Evolutionary conservation across 2,797 vertebrate species (phyloP).

Genomic region (Molossus molossus): DNA sequence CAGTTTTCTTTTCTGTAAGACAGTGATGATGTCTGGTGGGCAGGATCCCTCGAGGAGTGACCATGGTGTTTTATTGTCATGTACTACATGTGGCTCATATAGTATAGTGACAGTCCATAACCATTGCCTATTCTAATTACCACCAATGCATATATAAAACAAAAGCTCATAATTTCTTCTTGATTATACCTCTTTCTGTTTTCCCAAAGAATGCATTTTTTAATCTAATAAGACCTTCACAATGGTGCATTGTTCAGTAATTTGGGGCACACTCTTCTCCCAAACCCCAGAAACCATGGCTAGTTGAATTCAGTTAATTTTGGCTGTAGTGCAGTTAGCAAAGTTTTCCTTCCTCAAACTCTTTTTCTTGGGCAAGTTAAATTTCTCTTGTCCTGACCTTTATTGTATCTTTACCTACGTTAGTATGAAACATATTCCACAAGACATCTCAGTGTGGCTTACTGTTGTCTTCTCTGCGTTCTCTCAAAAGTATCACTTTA

Average conservation of each 20-base stretch:
- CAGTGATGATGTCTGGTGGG: not conserved
- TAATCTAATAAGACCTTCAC: not conserved
- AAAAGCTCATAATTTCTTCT: not conserved
- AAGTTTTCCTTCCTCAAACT: not conserved
- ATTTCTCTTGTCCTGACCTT: not conserved
- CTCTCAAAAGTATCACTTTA: not conserved
- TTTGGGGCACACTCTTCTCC: not conserved
- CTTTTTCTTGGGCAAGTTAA: not conserved
- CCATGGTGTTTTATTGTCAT: not conserved
- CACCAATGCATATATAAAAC: not conserved
- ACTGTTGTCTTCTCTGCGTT: not conserved
- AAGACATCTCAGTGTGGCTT: not conserved
- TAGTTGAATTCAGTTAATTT: not conserved
- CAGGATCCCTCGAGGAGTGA: not conserved
- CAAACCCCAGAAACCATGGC: not conserved
- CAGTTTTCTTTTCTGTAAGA: conserved; percentile 16
- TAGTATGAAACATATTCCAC: not conserved
- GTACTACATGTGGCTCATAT: accelerated
- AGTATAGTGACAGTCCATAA: accelerated
- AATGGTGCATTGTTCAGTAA: not conserved
- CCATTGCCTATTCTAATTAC: not conserved
- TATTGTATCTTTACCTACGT: not conserved
- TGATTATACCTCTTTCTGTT: not conserved
- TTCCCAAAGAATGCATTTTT: conserved; percentile 19
- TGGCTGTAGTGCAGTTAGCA: not conserved